A percentile compares a stretch with the other conserved stretches of the same genome.
phyloP scores from a whole-genome alignment of 1,140 invertebrate species.

The Melipona quadrifasciata region DNA sequence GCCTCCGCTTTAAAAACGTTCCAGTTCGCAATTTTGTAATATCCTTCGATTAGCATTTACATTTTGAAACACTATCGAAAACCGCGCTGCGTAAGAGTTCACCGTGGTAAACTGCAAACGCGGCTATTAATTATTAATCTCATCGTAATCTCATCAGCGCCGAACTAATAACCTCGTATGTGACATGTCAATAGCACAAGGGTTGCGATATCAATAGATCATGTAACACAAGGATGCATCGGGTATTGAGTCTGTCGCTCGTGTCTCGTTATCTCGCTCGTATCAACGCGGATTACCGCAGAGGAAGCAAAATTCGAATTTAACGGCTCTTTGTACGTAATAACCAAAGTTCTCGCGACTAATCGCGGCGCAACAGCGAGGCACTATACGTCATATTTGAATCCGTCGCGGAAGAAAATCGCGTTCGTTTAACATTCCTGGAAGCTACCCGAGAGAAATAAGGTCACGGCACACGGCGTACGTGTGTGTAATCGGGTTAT shows the following conservation, averaged over 20 bases:
- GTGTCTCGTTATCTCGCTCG: neutral
- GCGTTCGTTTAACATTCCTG: neutral
- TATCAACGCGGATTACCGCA: neutral
- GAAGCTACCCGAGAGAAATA: neutral
- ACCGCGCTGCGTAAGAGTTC: no score
- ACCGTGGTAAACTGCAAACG: neutral
- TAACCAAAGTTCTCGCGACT: neutral
- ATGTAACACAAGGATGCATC: neutral
- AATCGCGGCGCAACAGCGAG: neutral
- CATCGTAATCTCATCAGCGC: neutral
- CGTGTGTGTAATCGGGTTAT: conserved; percentile 27
- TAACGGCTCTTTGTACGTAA: no score
- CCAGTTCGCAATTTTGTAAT: neutral
- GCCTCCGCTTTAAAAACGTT: neutral
- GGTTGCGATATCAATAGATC: neutral
- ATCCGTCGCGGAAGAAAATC: neutral
- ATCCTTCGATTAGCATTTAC: neutral
- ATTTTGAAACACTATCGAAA: neutral
- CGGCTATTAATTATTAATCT: neutral
- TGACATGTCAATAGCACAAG: neutral
- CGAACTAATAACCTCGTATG: neutral
- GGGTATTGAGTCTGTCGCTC: neutral
- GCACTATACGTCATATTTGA: no score
- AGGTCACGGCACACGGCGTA: neutral
- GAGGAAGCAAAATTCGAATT: neutral